Evolutionary conservation across 2,797 vertebrate species (phyloP).

Genomic region (Hoplostethus atlanticus): DNA sequence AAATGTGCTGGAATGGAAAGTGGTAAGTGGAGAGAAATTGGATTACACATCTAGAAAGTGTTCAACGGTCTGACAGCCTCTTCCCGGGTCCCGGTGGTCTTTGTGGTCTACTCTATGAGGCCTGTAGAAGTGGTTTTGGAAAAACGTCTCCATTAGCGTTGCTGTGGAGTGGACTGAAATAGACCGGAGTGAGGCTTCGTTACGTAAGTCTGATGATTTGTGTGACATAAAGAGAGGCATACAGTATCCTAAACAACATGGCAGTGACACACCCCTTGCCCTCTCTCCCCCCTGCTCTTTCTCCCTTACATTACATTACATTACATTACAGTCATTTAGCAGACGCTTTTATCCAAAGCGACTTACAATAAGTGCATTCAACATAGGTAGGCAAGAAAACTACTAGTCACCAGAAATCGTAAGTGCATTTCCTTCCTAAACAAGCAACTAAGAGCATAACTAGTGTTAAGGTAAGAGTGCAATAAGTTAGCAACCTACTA

Average conservation of each 20-base stretch:
- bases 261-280: neutral
- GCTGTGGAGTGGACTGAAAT: slow-evolving; percentile 30
- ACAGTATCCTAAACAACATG: slow-evolving; percentile 7
- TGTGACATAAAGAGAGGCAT: no score
- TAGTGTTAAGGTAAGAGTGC: no score
- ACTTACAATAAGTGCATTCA: no score
- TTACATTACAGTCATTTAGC: no score
- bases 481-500: no score
- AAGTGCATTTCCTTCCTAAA: no score
- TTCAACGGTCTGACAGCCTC: neutral
- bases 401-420: no score
- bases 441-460: no score
- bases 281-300: neutral
- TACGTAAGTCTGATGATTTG: slow-evolving; percentile 53
- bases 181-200: slow-evolving; percentile 3
- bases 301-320: no score
- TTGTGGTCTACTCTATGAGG: neutral
- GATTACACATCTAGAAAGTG: slow-evolving; percentile 4
- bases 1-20: slow-evolving; percentile 11
- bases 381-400: no score
- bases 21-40: neutral
- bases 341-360: no score
- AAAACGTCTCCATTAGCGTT: slow-evolving; percentile 41
- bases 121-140: slow-evolving; percentile 24
- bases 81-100: neutral